These are phyloP conservation scores for Aphelinus certus DNA, from an alignment of 1,140 invertebrate species.

Conservation along the genomic window DNA sequence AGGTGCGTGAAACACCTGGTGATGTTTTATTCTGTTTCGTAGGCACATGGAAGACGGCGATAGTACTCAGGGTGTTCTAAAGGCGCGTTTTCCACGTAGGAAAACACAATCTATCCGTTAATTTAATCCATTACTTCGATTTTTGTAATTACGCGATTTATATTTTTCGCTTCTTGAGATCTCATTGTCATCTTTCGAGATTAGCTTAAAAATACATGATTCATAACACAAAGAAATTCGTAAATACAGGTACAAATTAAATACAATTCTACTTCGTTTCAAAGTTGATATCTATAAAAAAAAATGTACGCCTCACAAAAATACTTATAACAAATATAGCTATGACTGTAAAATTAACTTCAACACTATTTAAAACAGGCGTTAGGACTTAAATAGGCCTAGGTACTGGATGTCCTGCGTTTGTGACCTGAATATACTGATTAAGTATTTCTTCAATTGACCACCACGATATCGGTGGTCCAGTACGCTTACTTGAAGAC, in stretches of 20 bases:
- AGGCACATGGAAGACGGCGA: slow-evolving; percentile 16
- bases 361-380: neutral
- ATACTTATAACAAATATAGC: slow-evolving; percentile 34
- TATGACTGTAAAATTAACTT: slow-evolving; percentile 29
- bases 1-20: neutral
- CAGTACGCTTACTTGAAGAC: slow-evolving; percentile 38
- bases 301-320: slow-evolving; percentile 24
- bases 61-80: neutral
- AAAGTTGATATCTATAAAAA: slow-evolving; percentile 20
- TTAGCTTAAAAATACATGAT: slow-evolving; percentile 26
- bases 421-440: slow-evolving; percentile 39
- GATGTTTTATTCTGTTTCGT: neutral
- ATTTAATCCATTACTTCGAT: slow-evolving; percentile 11
- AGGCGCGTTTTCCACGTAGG: neutral
- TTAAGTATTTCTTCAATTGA: slow-evolving; percentile 50
- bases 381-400: slow-evolving; percentile 46
- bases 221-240: slow-evolving; percentile 26
- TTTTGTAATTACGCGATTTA: neutral
- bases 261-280: slow-evolving; percentile 27
- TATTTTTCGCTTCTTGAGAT: slow-evolving; percentile 8
- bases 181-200: slow-evolving; percentile 12
- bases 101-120: neutral
- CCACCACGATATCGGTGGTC: slow-evolving; percentile 46
- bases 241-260: slow-evolving; percentile 39
- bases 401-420: slow-evolving; percentile 34